Evolutionary conservation across 1,140 invertebrate genomes (phyloP), one percentile per base, ranked within the genome.

Genomic region (Plutomurus gul): DNA sequence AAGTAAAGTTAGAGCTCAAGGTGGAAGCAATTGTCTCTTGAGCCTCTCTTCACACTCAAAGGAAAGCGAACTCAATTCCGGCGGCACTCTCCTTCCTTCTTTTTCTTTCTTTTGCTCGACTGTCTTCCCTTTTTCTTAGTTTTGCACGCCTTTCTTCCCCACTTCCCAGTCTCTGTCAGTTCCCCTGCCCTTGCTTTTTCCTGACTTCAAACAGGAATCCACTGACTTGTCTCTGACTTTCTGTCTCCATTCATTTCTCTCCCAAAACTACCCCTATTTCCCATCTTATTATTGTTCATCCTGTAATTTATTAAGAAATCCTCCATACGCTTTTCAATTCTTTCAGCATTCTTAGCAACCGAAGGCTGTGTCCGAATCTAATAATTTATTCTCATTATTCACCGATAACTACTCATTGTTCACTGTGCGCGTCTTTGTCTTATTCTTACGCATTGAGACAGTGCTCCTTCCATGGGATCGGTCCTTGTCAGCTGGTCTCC

Each of bases 11-110:
- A 18, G 25, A 65, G 56, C 56, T 65, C 56, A 65, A 65, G 56
- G 56, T 65, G 46, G 22, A 77, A 49, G 60, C 51, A 77, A 77
- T 77, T 77, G 75, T 77, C 75, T 77, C 56, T 70, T 8, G 39
- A 43, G 18, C 40, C 30, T 51, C 30, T 78, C 16, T 70, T 49
- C 43, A 40, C 33, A 51, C 76, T 49, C 56, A 65, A 65, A 65
- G 56, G 56, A 65, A 65, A 65, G 18, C 25, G 56, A 65, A 65
- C 22, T 72, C 8, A 25, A 43, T 72, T 72, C 36, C 70, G 36
- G 36, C 20, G 33, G 65, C 56, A 56, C 51, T 65, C 51, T 60
- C 56, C 7, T 65, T 65, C 40, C 76, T 72, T 22, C 60, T 71
- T 77, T 39, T 77, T 71, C 40, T 71, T 76, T 39, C 47, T 60